A percentile compares a stretch with the other conserved stretches of the same genome.
Evolutionary conservation across 2,113 vertebrate genomes (phyloP).

Genomic region (Piprites chloris): DNA sequence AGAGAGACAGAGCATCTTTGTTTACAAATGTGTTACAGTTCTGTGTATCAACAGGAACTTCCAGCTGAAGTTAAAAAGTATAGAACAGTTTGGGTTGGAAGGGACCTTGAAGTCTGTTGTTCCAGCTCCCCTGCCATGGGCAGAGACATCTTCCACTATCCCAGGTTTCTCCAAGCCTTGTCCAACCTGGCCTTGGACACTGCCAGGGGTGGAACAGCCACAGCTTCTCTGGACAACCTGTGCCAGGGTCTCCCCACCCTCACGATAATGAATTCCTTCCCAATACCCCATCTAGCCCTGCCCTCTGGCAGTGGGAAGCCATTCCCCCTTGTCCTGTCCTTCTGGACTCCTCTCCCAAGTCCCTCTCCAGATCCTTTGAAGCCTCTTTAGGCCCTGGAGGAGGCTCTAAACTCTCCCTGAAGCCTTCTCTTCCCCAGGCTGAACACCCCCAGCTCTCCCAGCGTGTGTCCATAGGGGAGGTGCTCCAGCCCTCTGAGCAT

Average conservation of each 20-base stretch:
- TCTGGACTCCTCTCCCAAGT: too few relatives aligned
- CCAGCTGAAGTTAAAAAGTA: background rate
- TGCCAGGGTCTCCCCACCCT: background rate
- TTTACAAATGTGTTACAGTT: background rate
- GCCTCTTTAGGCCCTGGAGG: rapidly evolving
- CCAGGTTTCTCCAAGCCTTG: rapidly evolving
- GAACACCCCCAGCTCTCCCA: background rate
- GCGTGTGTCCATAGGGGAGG: background rate
- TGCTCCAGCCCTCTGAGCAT: background rate
- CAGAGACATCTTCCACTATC: background rate
- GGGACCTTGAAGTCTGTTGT: background rate
- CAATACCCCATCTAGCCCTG: rapidly evolving
- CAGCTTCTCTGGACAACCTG: background rate
- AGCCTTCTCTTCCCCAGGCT: background rate
- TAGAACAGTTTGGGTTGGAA: background rate
- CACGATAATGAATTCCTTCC: rapidly evolving
- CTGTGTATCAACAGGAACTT: background rate
- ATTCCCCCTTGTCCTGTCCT: background rate
- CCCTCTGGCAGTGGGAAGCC: background rate
- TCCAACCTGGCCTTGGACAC: background rate
- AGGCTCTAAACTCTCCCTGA: background rate
- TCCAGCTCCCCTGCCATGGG: background rate
- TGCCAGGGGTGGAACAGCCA: background rate
- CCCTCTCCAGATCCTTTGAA: background rate
- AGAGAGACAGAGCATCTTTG: background rate